Conservation (phyloP, 1,140 invertebrate genomes). For the Epicauta chinensis region DNA sequence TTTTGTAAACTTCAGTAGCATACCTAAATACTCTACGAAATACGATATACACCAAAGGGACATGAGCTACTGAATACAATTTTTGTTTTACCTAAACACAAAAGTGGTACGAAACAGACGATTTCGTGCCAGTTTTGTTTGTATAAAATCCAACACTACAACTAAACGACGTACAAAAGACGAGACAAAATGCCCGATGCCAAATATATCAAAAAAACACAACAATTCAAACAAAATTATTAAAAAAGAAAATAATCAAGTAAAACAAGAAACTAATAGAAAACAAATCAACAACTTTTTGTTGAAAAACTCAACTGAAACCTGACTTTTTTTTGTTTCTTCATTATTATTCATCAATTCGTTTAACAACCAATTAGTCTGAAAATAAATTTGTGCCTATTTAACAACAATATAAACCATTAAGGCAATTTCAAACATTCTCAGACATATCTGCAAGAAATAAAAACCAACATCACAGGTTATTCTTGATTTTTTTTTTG, state of each 20-base stretch:
- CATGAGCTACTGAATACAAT: conserved; percentile 30
- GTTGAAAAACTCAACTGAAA: no score
- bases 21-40: conserved; percentile 25
- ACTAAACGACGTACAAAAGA: conserved; percentile 13
- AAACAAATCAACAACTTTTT: no score
- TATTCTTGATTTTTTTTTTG: neutral
- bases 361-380: no score
- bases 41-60: conserved; percentile 21
- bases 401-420: no score
- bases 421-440: no score
- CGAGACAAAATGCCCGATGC: conserved; percentile 6
- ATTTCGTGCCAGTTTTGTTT: no score
- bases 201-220: neutral
- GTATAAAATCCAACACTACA: conserved; percentile 10
- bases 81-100: conserved; percentile 1
- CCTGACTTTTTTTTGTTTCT: no score
- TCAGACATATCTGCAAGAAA: no score
- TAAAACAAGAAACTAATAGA: conserved; percentile 9
- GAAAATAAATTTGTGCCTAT: no score
- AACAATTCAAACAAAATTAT: conserved; percentile 9
- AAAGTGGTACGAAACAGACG: no score
- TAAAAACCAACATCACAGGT: neutral
- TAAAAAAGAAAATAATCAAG: conserved; percentile 7
- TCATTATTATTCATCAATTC: no score
- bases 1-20: conserved; percentile 33